Evolutionary conservation across 2,797 vertebrate species (phyloP), one percentile per base, ranked within the genome.

Genomic region (Staurois parvus): DNA sequence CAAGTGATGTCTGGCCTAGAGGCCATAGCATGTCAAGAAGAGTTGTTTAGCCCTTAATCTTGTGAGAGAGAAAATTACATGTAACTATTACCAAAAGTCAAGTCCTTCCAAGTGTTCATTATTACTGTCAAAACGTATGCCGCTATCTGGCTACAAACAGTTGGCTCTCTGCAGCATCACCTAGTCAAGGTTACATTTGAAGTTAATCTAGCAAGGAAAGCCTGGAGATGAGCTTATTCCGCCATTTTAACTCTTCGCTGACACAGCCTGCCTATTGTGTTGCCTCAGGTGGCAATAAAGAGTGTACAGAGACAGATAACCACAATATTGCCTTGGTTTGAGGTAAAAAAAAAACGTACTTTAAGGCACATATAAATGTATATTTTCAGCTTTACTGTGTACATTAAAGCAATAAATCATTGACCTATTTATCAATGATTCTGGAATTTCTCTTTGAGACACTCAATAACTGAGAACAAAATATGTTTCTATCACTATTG

Each of bases 141-240:
- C 72, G 74, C 77, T 76, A 68, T 80, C 52, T 84, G 82, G 52
- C 86, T 84, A 37, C 17, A 72, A 84, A 82, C 86, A 72, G 59
- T 82, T 77, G 67, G 79, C 73, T 66, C 40, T 37, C 42, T 67
- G 28, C 64, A 64, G 40, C 42, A 34, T 64, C 76, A 52, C 34
- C 72, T 52, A 75, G 29, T 30, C 48, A 80, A 79, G 64, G 84
- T 42, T 64, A 52, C 29, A 72, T 68, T 30, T 75, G 45, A 32
- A 70, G 26, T 56, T 81, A 28, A 75, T 76, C 80, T 59, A 81
- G 66, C 40, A 62, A 21, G 45, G 72, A 80, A 74, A 45, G 73
- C 40, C 72, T 69, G 72, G n/a, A 11, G 69, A 83, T 68, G 24
- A 29, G 42, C 42, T 37, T 68, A 26, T 26, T 72, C 48, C 26